Evolutionary conservation across 2,888 invertebrate species (phyloP), one percentile per base, ranked within the genome.

Genomic region (Caprella mutica): DNA sequence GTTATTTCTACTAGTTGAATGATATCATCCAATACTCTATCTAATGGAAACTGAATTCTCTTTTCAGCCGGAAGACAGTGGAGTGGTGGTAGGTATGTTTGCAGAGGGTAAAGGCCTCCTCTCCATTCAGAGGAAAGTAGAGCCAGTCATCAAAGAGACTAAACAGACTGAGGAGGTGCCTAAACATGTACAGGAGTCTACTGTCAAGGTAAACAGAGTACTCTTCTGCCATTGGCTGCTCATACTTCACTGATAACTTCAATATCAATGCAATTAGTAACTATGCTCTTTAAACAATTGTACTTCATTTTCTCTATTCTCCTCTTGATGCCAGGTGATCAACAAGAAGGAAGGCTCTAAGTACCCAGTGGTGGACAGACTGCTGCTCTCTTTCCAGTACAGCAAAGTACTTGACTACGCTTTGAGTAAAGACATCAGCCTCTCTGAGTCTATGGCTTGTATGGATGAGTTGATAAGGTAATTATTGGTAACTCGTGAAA

Each of bases 61-160:
- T 17, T 40, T 27, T 51, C 68, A 81, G 78, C 73, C 75, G 30
- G 77, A 80, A 70, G 90, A 96, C 75, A 84, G 86, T 70, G 83
- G 86, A 1, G 71, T 97, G 63, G 90, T 85, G 6, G 89, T 86
- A 26, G 97, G 96, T 24, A 88, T 93, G 84, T 52, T 61, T 19
- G 54, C 59, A 23, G 51, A 50, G 6, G 56, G 58, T 19, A 57
- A 55, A 12, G 60, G 60, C 12, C 46, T 61, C 27, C 40, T 58
- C 19, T 65, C 61, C 33, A 58, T 65, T 33, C 56, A 60, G 38
- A 51, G 61, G 26, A 40, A 52, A 30, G n/a, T 67, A 19, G 26
- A 52, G 19, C 38, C 39, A 2, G 23, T 23, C 35, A 17, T 52
- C 29, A 55, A 17, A 39, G 55, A 5, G 33, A 35, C 26, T 24